A percentile compares a stretch with the other conserved stretches of the same genome.
Conservation (phyloP, 2,888 invertebrate species). For the Chrysomela aeneicollis region DNA sequence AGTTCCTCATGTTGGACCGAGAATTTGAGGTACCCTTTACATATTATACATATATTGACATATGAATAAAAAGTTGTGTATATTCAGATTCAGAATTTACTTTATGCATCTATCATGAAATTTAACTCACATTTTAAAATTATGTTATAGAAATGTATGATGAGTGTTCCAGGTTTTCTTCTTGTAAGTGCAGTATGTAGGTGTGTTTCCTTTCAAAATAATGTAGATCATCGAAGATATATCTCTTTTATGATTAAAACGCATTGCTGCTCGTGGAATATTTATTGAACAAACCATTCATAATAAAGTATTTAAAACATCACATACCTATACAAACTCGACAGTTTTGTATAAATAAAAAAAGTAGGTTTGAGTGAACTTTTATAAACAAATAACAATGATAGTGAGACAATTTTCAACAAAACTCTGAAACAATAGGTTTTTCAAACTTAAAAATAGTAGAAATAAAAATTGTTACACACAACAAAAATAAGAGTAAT, state of each 20-base stretch:
- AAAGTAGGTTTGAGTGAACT: not conserved
- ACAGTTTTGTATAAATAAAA: not conserved
- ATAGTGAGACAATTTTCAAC: not conserved
- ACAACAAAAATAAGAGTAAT: not conserved
- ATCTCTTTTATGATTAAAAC: not conserved
- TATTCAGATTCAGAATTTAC: not conserved
- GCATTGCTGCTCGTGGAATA: not conserved
- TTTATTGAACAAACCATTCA: not conserved
- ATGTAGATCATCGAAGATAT: no score
- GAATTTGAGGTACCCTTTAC: no score
- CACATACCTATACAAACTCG: no score
- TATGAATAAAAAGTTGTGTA: not conserved
- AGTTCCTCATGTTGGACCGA: no score
- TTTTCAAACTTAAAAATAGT: no score
- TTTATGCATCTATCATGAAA: not conserved
- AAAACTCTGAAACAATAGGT: not conserved
- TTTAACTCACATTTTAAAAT: not conserved
- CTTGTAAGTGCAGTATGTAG: no score
- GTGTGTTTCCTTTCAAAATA: no score
- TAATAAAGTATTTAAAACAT: no score
- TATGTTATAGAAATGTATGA: no score
- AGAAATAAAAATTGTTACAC: no score
- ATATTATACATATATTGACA: slow-evolving; percentile 2
- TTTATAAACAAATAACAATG: not conserved
- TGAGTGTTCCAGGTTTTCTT: no score